Evolutionary conservation across 1,140 invertebrate species (phyloP), one percentile per base, ranked within the genome.

Genomic region (Bathynomus jamesi): DNA sequence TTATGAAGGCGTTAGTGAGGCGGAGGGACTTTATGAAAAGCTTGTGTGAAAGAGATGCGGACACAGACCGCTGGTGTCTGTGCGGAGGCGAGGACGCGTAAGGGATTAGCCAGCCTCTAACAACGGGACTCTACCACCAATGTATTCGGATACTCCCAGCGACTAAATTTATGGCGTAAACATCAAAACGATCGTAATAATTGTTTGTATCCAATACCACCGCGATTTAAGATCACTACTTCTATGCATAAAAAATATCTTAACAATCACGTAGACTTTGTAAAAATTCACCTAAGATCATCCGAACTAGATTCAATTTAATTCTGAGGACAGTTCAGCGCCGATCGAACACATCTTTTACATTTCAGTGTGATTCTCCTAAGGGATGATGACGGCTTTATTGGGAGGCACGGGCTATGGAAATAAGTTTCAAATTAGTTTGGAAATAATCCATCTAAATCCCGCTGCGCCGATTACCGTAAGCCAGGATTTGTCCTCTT

Each of bases 1-100:
- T 60, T 17, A 29, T 73, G 71, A 73, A 68, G 71, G 71, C 30
- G 71, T 64, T 73, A 73, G 71, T 73, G 71, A 69, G 71, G 71
- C 71, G 66, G 66, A 73, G 71, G 71, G 71, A 69, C 28, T 46
- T 46, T 1, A 62, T 73, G 71, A 73, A 73, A 73, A 69, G 71
- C 53, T 68, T 73, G 71, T 73, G 71, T 73, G 71, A 73, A 73
- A 73, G 71, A 69, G 71, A 73, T 73, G 71, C 61, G 65, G 66
- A 67, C 61, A 61, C 65, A 46, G 71, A 61, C 61, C 11, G 71
- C 17, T 28, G 30, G 61, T 73, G 71, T 73, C 66, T 73, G 66
- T 73, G 71, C 28, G 71, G 61, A 69, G 66, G 71, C 66, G 71
- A 46, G 66, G 66, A 53, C 30, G 53, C 71, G 71, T 67, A 65